Conservation (phyloP, 2,113 vertebrate genomes). For the Prietella phreatophila region DNA sequence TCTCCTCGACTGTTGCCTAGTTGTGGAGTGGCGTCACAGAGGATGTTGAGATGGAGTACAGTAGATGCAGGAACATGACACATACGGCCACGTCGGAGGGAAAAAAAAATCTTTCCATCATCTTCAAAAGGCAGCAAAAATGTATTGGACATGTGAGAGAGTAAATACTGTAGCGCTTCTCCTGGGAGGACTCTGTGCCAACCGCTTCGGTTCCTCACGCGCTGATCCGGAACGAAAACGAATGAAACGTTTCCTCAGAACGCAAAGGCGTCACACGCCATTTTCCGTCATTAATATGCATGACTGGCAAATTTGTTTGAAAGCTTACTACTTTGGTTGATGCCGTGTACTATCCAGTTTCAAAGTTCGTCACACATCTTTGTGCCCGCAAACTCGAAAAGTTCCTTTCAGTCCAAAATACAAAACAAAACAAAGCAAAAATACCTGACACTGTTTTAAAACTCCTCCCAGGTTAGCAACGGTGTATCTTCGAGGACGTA, state of each 20-base stretch:
- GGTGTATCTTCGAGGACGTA: neutral
- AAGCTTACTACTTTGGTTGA: neutral
- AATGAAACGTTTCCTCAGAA: neutral
- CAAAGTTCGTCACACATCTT: too few species aligned
- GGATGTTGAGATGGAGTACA: neutral
- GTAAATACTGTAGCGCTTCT: constrained; percentile 63
- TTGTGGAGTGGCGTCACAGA: too few species aligned
- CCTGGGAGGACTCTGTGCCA: constrained; percentile 58
- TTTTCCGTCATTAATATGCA: neutral
- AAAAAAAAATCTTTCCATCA: constrained; percentile 57
- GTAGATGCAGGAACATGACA: neutral
- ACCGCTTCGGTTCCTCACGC: constrained; percentile 58
- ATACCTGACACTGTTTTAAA: too few species aligned
- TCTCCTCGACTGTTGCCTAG: neutral
- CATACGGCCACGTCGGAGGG: constrained; percentile 38
- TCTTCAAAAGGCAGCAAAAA: constrained; percentile 66
- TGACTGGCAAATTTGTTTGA: neutral
- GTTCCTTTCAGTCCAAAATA: too few species aligned
- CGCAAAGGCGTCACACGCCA: neutral
- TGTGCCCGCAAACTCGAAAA: too few species aligned
- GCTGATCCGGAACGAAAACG: neutral
- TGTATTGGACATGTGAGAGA: constrained; percentile 66
- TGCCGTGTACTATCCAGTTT: neutral
- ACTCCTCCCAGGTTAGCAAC: too few species aligned
- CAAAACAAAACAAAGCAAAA: too few species aligned